phyloP scores from a whole-genome alignment of 2,113 vertebrate species.

The Colaptes auratus region DNA sequence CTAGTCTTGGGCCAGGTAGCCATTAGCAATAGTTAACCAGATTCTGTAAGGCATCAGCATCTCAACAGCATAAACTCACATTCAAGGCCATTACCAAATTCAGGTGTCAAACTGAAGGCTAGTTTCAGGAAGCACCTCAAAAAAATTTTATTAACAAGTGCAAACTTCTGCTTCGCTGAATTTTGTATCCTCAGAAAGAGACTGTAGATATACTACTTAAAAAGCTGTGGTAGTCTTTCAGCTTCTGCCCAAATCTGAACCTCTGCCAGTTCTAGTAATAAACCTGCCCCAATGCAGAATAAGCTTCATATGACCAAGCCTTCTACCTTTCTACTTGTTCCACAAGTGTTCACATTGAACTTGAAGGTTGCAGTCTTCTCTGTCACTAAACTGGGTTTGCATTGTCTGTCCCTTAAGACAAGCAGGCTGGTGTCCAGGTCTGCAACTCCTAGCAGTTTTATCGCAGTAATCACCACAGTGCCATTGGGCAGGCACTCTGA shows the following conservation, averaged over 20 bases:
- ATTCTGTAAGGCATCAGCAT: background rate
- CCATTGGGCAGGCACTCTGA: slow-evolving; percentile 65
- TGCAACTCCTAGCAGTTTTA: slow-evolving; percentile 3
- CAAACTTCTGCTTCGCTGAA: background rate
- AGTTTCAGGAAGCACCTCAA: background rate
- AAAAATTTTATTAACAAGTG: background rate
- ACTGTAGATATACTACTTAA: background rate
- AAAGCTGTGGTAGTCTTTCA: background rate
- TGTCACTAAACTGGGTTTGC: slow-evolving; percentile 36
- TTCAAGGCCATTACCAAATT: background rate
- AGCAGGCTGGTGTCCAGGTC: slow-evolving; percentile 44
- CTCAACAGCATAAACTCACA: background rate
- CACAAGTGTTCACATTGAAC: slow-evolving; percentile 45
- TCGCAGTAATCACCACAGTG: slow-evolving; percentile 43
- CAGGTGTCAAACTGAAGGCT: background rate
- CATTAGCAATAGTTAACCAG: background rate
- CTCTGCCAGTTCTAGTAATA: background rate
- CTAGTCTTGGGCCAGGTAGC: background rate
- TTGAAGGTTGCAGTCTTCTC: slow-evolving; percentile 48
- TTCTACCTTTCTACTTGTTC: slow-evolving; percentile 60
- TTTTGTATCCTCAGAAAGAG: background rate
- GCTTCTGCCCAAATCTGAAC: background rate
- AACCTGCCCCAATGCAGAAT: accelerated
- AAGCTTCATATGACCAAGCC: accelerated
- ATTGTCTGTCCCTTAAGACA: slow-evolving; percentile 39